A percentile compares a stretch with the other conserved stretches of the same genome.
phyloP scores from a whole-genome alignment of 2,113 vertebrate genomes.

The Atherinomorus stipes region DNA sequence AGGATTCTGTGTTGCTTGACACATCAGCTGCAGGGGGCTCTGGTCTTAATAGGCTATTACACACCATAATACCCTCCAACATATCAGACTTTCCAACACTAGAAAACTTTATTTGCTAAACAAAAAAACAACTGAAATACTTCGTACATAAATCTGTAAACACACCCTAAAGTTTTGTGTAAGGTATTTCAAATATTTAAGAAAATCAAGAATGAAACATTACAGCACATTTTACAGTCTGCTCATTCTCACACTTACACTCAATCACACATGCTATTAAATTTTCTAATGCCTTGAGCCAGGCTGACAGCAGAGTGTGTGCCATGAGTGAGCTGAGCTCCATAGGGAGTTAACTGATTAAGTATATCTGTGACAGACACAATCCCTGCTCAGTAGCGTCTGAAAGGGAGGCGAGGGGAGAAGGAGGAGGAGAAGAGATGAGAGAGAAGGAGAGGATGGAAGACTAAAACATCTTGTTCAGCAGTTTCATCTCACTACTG shows the following conservation, averaged over 20 bases:
- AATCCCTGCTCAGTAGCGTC: constrained; percentile 70
- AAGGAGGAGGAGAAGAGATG: constrained; percentile 22
- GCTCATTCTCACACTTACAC: constrained; percentile 34
- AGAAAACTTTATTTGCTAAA: neutral
- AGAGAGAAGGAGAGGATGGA: constrained; percentile 30
- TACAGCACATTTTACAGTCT: constrained; percentile 48
- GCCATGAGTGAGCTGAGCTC: constrained; percentile 68
- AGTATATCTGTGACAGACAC: constrained; percentile 78
- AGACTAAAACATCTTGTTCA: constrained; percentile 62
- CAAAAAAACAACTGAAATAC: constrained; percentile 5
- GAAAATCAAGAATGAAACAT: constrained; percentile 23
- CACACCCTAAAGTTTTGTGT: constrained; percentile 13
- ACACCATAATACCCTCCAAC: constrained; percentile 59
- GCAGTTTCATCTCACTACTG: constrained; percentile 48
- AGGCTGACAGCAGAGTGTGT: constrained; percentile 59
- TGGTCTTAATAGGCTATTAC: constrained; percentile 72
- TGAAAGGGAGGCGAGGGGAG: constrained; percentile 40
- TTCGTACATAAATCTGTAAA: constrained; percentile 26
- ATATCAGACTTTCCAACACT: constrained; percentile 26
- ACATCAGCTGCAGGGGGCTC: constrained; percentile 64
- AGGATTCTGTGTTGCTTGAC: constrained; percentile 59
- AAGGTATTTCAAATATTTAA: no score
- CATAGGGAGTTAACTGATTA: constrained; percentile 74
- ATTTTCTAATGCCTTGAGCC: constrained; percentile 71
- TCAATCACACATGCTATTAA: constrained; percentile 75